Evolutionary conservation across 2,797 vertebrate species (phyloP).

Genomic region (Enteromius treurensis): DNA sequence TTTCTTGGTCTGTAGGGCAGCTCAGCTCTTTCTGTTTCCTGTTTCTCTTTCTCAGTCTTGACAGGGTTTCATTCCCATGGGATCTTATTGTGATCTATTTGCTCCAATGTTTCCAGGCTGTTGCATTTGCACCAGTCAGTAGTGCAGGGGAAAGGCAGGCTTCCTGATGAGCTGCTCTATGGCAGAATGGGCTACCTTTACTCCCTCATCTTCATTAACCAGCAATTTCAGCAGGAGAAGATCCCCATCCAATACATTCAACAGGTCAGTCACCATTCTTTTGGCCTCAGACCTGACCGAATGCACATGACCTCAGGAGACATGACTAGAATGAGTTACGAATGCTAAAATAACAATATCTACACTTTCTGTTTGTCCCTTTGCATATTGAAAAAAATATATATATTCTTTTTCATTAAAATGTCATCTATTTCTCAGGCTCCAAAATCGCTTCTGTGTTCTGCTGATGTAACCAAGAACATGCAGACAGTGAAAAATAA

Average conservation of each 20-base stretch:
- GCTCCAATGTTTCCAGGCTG: constrained; percentile 74
- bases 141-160: constrained; percentile 77
- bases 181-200: constrained; percentile 91
- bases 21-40: constrained; percentile 1
- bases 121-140: constrained; percentile 81
- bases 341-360: background rate
- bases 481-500: background rate
- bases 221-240: constrained; percentile 86
- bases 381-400: background rate
- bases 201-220: constrained; percentile 91
- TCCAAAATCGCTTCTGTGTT: background rate
- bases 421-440: background rate
- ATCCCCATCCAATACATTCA: constrained; percentile 89
- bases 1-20: constrained; percentile 14
- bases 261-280: constrained; percentile 77
- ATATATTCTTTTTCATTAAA: background rate
- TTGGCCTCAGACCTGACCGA: background rate
- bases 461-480: background rate
- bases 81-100: constrained; percentile 33
- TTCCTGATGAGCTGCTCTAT: constrained; percentile 91
- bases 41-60: constrained; percentile 6
- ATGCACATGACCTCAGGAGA: background rate
- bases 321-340: background rate
- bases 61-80: background rate
- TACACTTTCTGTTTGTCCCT: background rate